Conservation (phyloP, 2,113 vertebrate genomes). For the Phaethornis superciliosus region DNA sequence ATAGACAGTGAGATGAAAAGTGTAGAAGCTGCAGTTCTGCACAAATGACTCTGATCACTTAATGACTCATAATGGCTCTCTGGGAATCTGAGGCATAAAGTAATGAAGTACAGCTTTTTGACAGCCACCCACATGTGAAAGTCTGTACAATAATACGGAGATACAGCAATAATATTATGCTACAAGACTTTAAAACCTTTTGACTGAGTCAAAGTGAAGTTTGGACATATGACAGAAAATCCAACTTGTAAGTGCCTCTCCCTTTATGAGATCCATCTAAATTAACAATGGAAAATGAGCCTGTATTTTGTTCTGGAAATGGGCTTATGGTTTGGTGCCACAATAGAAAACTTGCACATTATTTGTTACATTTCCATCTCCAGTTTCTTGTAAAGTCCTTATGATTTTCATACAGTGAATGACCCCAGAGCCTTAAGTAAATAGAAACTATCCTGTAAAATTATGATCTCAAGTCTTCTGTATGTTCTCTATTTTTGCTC, state of each 20-base stretch:
- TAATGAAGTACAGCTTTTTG: slow-evolving; percentile 61
- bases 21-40: slow-evolving; percentile 47
- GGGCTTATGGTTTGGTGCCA: neutral
- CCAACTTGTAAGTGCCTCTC: neutral
- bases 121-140: slow-evolving; percentile 46
- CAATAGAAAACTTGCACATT: neutral
- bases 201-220: neutral
- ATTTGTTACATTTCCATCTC: neutral
- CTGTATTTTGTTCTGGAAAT: neutral
- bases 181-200: neutral
- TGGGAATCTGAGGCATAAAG: slow-evolving; percentile 31
- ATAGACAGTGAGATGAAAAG: slow-evolving; percentile 61
- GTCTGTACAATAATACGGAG: slow-evolving; percentile 3
- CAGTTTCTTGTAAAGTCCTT: neutral
- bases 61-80: slow-evolving; percentile 72
- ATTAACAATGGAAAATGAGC: neutral
- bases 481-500: neutral
- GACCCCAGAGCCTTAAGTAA: neutral
- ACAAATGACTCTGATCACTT: slow-evolving; percentile 70
- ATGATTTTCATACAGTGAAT: neutral
- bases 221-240: neutral
- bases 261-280: neutral
- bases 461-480: accelerated
- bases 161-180: neutral
- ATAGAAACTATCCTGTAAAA: neutral